Base-by-base conservation (phyloP, 2,888 invertebrate genomes). In the Apamea epomidion region DNA sequence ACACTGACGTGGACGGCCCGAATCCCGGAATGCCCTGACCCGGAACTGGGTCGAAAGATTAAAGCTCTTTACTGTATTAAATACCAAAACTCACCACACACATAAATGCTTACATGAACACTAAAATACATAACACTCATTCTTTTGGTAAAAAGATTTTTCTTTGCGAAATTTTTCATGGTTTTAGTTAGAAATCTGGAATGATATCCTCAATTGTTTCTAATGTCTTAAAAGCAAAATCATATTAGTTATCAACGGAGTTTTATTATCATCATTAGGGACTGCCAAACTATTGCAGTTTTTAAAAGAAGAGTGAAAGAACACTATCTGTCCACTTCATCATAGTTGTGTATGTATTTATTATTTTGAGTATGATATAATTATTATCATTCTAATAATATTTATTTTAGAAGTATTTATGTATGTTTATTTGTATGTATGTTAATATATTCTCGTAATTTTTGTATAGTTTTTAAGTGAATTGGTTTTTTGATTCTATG, bases 31-130 rank as follows among this genome's bases (percentile, higher is more conserved):
- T 29, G 69, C 48, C 2, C 8, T 70, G 48, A 70, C 25, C 81
- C 60, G 70, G 71, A 81, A 81, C 81, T 32, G 29, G 29, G 68
- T 42, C 37, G 54, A 32, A 64, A 65, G 21, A 78, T 29, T 78
- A 51, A 68, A 70, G 16, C 48, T 60, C 42, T 70, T 62, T 62
- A 42, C 48, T 62, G 8, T 42, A 71, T 81, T 70, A 48, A 58
- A 78, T 75, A 29, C 21, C n/a, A 21, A 45, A n/a, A 29, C 69
- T 69, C 68, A 68, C 54, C 58, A n/a, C 42, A 42, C 18, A n/a
- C 18, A 21, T 18, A 18, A 8, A n/a, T 10, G 25, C 10, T 25
- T 68, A 67, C 37, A 16, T 67, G 25, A 21, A 21, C 25, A 14
- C 25, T 65, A 32, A 67, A 67, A 25, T n/a, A 25, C 37, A 67